Conservation (phyloP, 2,888 invertebrate species). For the Ypsolopha scabrella region DNA sequence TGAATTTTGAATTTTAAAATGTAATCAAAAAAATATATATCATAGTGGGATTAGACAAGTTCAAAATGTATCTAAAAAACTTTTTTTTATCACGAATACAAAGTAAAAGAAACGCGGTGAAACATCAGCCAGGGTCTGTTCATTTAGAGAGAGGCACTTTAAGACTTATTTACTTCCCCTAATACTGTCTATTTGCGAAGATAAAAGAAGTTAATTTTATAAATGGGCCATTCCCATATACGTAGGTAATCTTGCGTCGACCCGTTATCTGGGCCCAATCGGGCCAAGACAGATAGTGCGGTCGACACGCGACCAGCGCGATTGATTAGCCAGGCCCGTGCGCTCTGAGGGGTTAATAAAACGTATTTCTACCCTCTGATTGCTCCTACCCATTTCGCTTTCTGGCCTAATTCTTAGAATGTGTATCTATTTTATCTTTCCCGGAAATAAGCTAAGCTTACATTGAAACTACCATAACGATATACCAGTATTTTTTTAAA, state of each 20-base stretch:
- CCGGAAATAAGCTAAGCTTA: conserved; percentile 1
- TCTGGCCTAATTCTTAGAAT: conserved; percentile 13
- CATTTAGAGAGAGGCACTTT: conserved; percentile 36
- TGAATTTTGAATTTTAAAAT: too few species aligned
- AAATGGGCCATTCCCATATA: conserved; percentile 60
- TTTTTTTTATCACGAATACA: background rate
- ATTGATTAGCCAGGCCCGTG: conserved; percentile 65
- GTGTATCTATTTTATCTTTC: background rate
- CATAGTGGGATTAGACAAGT: too few species aligned
- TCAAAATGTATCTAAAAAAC: too few species aligned
- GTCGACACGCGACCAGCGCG: conserved; percentile 59
- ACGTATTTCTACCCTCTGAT: conserved; percentile 53
- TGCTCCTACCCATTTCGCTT: conserved; percentile 53
- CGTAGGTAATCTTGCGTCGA: conserved; percentile 60
- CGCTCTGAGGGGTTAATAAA: conserved; percentile 64
- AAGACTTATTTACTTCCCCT: conserved; percentile 54
- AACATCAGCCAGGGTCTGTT: conserved; percentile 37
- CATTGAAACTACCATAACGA: background rate
- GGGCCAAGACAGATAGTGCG: conserved; percentile 65
- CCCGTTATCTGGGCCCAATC: conserved; percentile 60
- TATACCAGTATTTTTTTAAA: too few species aligned
- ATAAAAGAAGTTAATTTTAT: conserved; percentile 66
- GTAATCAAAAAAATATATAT: too few species aligned
- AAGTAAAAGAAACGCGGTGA: conserved; percentile 17
- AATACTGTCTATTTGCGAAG: conserved; percentile 51